A percentile compares a stretch with the other conserved stretches of the same genome.
Evolutionary conservation across 1,140 invertebrate genomes (phyloP).

Genomic region (Odontomachus brunneus): DNA sequence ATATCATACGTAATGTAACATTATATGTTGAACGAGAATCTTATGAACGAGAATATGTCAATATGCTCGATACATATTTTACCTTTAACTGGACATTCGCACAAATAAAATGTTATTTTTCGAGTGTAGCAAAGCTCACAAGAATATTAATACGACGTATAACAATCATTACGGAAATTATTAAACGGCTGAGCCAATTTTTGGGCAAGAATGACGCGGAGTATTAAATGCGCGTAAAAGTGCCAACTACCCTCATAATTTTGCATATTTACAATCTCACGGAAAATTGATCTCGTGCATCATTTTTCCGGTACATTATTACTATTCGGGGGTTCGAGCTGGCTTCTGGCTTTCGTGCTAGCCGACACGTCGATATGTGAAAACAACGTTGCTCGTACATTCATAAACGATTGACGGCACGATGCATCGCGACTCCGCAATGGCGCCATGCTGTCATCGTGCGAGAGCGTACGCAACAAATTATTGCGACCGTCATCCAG

Average conservation of each 20-base stretch:
- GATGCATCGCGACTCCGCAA: constrained; percentile 31
- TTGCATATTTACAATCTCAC: not conserved
- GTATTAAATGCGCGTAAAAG: not conserved
- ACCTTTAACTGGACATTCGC: constrained; percentile 11
- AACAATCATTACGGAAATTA: constrained; percentile 16
- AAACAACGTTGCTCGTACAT: constrained; percentile 27
- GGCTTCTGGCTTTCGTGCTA: not conserved
- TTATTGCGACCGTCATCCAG: constrained; percentile 57
- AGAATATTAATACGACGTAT: constrained; percentile 53
- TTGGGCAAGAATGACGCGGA: constrained; percentile 8
- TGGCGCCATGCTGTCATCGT: constrained; percentile 41
- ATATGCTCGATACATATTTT: not conserved
- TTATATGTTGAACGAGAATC: no score
- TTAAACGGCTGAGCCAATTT: constrained; percentile 13
- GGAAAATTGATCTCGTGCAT: constrained; percentile 28
- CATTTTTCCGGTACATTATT: constrained; percentile 16
- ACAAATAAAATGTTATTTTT: constrained; percentile 54
- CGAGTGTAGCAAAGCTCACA: constrained; percentile 32
- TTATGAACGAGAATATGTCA: not conserved
- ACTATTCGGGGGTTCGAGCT: not conserved
- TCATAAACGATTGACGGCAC: constrained; percentile 45
- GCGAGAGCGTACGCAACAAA: constrained; percentile 47
- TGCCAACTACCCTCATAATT: not conserved
- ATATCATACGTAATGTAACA: no score
- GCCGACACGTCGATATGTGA: not conserved